Evolutionary conservation across 2,113 vertebrate species (phyloP).

Genomic region (Miniopterus natalensis): DNA sequence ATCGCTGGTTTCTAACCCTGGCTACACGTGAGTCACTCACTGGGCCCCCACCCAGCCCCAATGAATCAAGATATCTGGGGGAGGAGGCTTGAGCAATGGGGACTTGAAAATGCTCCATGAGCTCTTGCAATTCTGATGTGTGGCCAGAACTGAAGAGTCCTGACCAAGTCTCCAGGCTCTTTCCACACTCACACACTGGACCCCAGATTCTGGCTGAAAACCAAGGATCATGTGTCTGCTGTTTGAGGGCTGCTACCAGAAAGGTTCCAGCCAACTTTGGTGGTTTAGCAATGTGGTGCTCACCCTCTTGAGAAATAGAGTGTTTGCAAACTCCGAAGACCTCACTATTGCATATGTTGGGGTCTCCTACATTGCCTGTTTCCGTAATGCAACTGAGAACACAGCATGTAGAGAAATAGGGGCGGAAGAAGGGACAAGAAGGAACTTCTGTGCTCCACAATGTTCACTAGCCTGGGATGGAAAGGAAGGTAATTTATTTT

Average conservation of each 20-base stretch:
- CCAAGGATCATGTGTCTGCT: accelerated
- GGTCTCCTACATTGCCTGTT: neutral
- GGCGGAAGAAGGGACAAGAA: neutral
- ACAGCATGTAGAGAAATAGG: neutral
- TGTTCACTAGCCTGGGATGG: neutral
- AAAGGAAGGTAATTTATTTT: neutral
- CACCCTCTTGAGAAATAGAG: neutral
- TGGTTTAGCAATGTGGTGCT: neutral
- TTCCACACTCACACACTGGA: neutral
- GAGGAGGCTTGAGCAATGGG: neutral
- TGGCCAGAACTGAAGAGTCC: neutral
- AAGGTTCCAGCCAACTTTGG: neutral
- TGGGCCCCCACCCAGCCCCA: neutral
- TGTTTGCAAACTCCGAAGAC: neutral
- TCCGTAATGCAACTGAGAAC: neutral
- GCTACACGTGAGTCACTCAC: neutral
- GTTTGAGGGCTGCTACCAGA: neutral
- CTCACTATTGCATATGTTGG: neutral
- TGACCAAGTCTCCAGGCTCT: neutral
- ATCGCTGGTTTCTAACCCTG: neutral
- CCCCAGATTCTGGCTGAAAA: neutral
- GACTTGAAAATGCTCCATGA: neutral
- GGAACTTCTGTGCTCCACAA: neutral
- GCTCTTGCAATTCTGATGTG: neutral
- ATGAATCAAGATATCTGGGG: neutral